Percentiles rank a stretch among this genome's conserved stretches.
Evolutionary conservation across 2,888 invertebrate species (phyloP).

Genomic region (Brassicogethes aeneus): DNA sequence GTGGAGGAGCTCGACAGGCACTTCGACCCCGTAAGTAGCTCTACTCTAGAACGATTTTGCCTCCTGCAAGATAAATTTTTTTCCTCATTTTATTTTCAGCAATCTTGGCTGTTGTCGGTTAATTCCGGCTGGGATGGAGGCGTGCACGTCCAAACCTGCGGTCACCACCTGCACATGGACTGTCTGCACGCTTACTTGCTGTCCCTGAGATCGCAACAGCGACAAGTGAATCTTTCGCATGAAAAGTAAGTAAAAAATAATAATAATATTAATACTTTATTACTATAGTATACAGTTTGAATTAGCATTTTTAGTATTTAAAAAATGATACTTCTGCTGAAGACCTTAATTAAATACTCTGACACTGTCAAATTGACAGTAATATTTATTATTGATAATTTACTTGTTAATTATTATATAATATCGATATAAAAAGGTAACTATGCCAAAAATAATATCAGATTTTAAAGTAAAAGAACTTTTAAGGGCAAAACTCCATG

Average conservation of each 20-base stretch:
- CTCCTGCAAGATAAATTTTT: neutral
- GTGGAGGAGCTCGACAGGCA: conserved; percentile 67
- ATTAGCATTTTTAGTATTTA: too few species aligned
- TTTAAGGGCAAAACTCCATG: too few species aligned
- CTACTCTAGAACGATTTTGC: conserved; percentile 6
- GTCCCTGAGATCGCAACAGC: conserved; percentile 69
- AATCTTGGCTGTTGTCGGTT: conserved; percentile 70
- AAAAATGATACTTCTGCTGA: too few species aligned
- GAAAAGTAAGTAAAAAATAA: conserved; percentile 47
- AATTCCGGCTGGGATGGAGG: conserved; percentile 86
- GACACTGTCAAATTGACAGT: too few species aligned
- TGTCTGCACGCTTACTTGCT: conserved; percentile 88
- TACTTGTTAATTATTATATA: too few species aligned
- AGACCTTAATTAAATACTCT: too few species aligned
- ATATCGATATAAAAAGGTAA: too few species aligned
- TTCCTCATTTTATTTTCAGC: conserved; percentile 37
- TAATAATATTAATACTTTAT: conserved; percentile 4
- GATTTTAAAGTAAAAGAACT: too few species aligned
- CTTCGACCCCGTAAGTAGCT: conserved; percentile 57
- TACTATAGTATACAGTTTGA: too few species aligned
- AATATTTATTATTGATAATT: too few species aligned
- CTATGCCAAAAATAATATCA: too few species aligned
- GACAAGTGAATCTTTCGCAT: conserved; percentile 62
- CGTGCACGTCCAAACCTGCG: conserved; percentile 90
- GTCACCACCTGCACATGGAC: conserved; percentile 92